Evolutionary conservation across 1,140 invertebrate genomes (phyloP), one percentile per base, ranked within the genome.

Genomic region (Calliopsis andreniformis): DNA sequence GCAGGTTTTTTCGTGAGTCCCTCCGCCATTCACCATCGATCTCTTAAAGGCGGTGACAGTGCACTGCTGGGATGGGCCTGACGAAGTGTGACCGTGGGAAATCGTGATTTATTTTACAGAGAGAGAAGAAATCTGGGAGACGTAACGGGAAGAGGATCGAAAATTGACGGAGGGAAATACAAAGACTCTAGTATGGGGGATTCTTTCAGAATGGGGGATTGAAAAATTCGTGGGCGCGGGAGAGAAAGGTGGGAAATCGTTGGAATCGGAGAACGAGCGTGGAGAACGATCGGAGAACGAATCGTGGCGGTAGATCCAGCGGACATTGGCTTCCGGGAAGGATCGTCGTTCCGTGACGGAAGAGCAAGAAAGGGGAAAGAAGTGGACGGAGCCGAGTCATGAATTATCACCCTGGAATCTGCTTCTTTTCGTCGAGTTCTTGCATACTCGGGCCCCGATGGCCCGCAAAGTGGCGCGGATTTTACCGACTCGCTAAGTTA

Each of bases 331-430:
- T 89, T 89, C 87, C 87, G 87, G 87, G 87, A 89, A 87, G 81
- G 87, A 80, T 83, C 87, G 81, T 85, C 86, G 87, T 87, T 87
- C 86, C 84, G 77, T 85, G 84, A 88, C 85, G 76, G 81, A 83
- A 80, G 69, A 79, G 68, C 62, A 69, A 78, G 69, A 73, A 70
- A 49, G 62, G 56, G 66, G 45, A 72, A 59, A 83, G 82, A 66
- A 73, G 39, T 62, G 62, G 49, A 79, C 80, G 53, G 59, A 39
- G 28, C 35, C 45, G 10, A 39, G 35, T 58, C 68, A 14, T 78
- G 56, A 59, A 76, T 72, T 82, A 45, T 69, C 55, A 28, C 10
- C 72, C 25, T 35, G 23, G 55, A 69, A 67, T 83, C 18, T 59
- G 30, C 53, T 68, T 82, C 51, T 63, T 76, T 71, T 23, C 43